Evolutionary conservation across 2,797 vertebrate genomes (phyloP), one percentile per base, ranked within the genome.

Genomic region (Eurystomus glaucurus): DNA sequence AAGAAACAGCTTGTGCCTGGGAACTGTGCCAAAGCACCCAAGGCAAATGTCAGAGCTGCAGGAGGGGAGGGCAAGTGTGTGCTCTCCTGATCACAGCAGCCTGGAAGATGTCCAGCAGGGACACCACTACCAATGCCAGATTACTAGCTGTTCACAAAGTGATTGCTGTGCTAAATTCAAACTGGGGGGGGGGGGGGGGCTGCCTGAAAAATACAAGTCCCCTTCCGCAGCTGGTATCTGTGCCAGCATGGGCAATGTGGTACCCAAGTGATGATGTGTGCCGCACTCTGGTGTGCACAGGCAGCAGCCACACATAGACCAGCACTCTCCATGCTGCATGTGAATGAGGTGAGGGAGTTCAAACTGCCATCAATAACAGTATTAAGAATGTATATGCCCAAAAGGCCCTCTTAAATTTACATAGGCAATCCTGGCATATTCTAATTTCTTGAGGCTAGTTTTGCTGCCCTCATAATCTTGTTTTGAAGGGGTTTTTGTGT

Each of bases 1-100:
- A 95, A 96, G 88, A 92, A 95, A 70, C 93, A 95, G 95, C 96
- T 96, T 97, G 95, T 91, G 93, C 62, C 92, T 91, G 90, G 96
- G 93, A 88, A 72, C 1, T 55, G 39, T 79, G 95, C 96, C 96
- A 97, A 94, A 91, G 60, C 81, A 93, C 94, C 95, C 90, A 85
- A 96, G 88, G 94, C 92, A 92, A 94, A 93, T 55, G n/a, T 89
- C 88, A 92, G 88, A 89, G 62, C 68, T 85, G 77, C 55, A 87
- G 81, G 31, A 0, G 0, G 88, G 83, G 74, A 87, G 48, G 41
- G 55, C 0, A 0, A 82, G 51, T 4, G n/a, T 55, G 77, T 6
- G 21, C 78, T 76, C 55, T 86, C 88, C 92, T 87, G 74, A 95
- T 96, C 93, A 61, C 88, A 92, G 90, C 41, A 69, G 74, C 58